Conservation (phyloP, 1,140 invertebrate species). For the Ooceraea biroi region DNA sequence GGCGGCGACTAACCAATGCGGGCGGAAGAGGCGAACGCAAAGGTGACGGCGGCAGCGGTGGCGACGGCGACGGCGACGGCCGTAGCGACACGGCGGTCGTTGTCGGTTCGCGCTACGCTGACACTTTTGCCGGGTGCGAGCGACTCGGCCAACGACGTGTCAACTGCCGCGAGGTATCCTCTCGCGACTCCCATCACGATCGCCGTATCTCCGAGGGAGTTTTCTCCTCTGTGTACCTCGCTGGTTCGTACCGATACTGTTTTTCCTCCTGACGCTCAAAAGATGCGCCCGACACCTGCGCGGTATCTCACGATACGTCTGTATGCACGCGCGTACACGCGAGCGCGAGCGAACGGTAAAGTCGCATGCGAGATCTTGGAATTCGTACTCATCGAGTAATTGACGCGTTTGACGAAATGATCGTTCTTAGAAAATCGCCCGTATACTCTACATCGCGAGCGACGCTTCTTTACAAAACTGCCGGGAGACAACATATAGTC, state of each 20-base stretch:
- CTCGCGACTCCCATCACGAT: slow-evolving; percentile 50
- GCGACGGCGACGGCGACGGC: slow-evolving; percentile 70
- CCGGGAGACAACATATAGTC: background rate
- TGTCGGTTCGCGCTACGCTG: slow-evolving; percentile 80
- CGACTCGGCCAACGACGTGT: slow-evolving; percentile 79
- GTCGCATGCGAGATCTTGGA: background rate
- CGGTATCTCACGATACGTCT: slow-evolving; percentile 19
- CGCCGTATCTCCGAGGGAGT: slow-evolving; percentile 1
- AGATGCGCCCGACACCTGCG: slow-evolving; percentile 15
- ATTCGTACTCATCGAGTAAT: slow-evolving; percentile 16
- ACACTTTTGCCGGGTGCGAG: slow-evolving; percentile 80
- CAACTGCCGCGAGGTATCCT: slow-evolving; percentile 67
- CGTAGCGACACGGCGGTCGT: slow-evolving; percentile 80
- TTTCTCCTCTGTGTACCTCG: background rate
- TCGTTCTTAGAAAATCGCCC: slow-evolving; percentile 1
- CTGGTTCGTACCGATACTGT: slow-evolving; percentile 16
- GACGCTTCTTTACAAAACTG: background rate
- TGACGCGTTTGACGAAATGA: background rate
- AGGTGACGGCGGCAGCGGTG: slow-evolving; percentile 59
- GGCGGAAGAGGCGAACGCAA: slow-evolving; percentile 68
- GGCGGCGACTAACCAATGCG: slow-evolving; percentile 60
- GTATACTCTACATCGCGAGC: background rate
- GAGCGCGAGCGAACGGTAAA: background rate
- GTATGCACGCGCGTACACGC: background rate
- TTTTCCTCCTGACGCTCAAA: slow-evolving; percentile 21